Percentiles rank a stretch among this genome's conserved stretches.
Evolutionary conservation across 2,113 vertebrate genomes (phyloP).

Genomic region (Podilymbus podiceps): DNA sequence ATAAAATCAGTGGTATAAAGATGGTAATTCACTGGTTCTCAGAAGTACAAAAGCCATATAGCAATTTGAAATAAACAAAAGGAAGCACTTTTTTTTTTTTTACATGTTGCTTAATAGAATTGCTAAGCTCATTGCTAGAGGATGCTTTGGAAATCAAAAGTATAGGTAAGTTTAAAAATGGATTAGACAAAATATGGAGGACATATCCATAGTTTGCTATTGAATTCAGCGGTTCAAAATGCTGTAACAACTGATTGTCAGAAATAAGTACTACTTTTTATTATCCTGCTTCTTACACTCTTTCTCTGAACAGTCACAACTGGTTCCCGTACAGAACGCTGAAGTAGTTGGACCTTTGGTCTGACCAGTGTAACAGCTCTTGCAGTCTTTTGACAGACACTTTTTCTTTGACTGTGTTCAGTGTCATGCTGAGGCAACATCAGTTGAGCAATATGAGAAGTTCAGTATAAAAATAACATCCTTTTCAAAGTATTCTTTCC

Average conservation of each 20-base stretch:
- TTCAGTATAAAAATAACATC: constrained; percentile 58
- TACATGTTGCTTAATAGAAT: neutral
- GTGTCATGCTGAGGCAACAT: neutral
- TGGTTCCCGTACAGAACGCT: neutral
- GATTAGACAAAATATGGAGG: neutral
- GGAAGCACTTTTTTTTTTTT: neutral
- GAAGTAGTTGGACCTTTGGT: neutral
- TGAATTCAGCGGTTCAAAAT: neutral
- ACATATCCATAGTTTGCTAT: neutral
- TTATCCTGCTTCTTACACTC: neutral
- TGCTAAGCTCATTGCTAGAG: neutral
- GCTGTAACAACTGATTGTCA: neutral
- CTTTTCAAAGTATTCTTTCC: constrained; percentile 55
- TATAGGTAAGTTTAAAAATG: neutral
- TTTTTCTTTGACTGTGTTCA: constrained; percentile 3
- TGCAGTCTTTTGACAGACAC: neutral
- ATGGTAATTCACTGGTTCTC: neutral
- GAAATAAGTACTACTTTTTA: neutral
- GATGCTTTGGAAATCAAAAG: neutral
- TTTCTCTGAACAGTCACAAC: neutral
- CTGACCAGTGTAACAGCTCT: neutral
- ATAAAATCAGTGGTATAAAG: neutral
- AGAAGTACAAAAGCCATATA: neutral
- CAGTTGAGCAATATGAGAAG: constrained; percentile 53
- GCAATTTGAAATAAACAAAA: neutral